Evolutionary conservation across 2,113 vertebrate species (phyloP).

Genomic region (Labrus mixtus): DNA sequence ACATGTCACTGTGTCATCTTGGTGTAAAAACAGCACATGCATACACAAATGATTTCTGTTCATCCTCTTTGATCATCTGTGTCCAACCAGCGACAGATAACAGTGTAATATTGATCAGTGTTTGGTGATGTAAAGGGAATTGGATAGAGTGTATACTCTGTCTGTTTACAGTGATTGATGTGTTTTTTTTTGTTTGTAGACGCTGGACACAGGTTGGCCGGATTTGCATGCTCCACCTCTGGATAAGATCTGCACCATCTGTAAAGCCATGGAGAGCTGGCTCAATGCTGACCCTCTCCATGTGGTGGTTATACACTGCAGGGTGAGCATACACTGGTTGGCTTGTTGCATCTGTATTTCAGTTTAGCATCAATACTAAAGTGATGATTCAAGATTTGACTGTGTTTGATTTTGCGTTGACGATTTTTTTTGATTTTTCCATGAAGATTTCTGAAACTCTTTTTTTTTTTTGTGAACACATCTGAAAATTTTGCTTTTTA

Average conservation of each 20-base stretch:
- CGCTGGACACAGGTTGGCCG: conserved; percentile 95
- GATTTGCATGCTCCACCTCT: conserved; percentile 95
- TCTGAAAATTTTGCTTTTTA: no score
- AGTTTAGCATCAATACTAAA: background rate
- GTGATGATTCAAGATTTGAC: no score
- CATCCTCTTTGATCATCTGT: conserved; percentile 12
- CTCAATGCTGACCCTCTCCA: conserved; percentile 90
- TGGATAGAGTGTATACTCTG: background rate
- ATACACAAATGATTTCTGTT: background rate
- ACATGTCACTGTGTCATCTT: background rate
- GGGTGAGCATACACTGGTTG: conserved; percentile 82
- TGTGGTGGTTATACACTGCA: conserved; percentile 95
- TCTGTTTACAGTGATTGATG: conserved; percentile 20
- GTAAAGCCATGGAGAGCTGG: conserved; percentile 98
- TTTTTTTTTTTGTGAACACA: no score
- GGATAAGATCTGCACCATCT: conserved; percentile 96
- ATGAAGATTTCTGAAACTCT: background rate
- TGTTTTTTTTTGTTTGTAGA: conserved; percentile 78
- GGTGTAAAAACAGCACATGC: background rate
- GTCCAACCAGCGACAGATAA: conserved; percentile 4
- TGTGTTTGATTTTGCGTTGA: background rate
- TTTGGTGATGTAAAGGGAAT: background rate
- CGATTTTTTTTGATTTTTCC: no score
- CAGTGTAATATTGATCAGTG: background rate
- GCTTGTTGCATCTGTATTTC: background rate